Percentiles rank a stretch among this genome's conserved stretches.
Evolutionary conservation across 2,113 vertebrate species (phyloP).

Genomic region (Megatriorchis doriae): DNA sequence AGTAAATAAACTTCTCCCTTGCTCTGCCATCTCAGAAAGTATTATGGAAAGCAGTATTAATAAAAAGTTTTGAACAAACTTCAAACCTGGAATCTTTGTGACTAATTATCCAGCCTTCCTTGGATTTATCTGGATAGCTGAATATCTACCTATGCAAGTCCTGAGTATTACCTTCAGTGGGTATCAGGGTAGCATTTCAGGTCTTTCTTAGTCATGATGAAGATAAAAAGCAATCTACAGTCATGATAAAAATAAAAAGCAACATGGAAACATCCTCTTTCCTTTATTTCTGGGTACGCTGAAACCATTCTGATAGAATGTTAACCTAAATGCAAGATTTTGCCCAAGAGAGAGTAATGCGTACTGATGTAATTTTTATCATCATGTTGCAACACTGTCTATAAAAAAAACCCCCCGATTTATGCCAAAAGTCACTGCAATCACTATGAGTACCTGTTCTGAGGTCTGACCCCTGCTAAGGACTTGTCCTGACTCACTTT

Average conservation of each 20-base stretch:
- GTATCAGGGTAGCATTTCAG: background rate
- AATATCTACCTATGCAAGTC: background rate
- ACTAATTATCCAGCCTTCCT: background rate
- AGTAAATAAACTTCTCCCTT: background rate
- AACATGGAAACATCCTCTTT: background rate
- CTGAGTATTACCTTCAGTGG: background rate
- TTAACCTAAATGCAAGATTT: background rate
- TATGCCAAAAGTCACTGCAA: background rate
- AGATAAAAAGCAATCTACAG: background rate
- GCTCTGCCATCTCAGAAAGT: background rate
- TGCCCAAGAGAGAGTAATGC: background rate
- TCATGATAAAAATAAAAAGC: background rate
- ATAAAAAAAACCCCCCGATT: background rate
- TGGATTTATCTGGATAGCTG: background rate
- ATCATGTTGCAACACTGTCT: background rate
- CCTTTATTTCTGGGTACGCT: background rate
- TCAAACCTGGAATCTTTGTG: background rate
- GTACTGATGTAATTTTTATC: slow-evolving; percentile 2
- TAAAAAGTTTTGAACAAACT: background rate
- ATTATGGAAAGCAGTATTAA: background rate
- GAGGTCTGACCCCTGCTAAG: background rate
- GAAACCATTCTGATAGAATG: background rate
- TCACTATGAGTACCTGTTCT: background rate
- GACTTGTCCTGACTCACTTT: background rate
- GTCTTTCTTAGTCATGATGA: background rate